Conservation (phyloP, 2,113 vertebrate genomes). For the Nycticorax nycticorax region DNA sequence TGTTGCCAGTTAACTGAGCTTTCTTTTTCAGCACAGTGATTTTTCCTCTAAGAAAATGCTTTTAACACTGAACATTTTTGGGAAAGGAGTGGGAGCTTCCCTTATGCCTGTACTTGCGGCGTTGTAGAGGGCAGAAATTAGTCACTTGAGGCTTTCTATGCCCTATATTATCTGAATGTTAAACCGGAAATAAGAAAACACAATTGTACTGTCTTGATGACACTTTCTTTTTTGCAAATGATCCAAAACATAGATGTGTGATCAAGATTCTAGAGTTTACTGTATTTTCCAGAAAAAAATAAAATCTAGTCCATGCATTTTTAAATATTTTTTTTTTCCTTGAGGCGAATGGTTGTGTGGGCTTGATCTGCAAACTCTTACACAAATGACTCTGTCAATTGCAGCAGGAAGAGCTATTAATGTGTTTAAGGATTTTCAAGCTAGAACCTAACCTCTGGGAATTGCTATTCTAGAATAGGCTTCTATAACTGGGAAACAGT, state of each 20-base stretch:
- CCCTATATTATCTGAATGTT: neutral
- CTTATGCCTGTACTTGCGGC: neutral
- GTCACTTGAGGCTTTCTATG: neutral
- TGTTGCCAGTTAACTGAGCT: neutral
- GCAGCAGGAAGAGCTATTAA: neutral
- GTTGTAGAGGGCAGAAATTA: neutral
- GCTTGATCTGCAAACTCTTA: neutral
- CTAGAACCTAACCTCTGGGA: neutral
- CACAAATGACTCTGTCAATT: neutral
- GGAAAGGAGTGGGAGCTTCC: neutral
- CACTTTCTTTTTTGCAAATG: neutral
- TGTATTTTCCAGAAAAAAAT: neutral
- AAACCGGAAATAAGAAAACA: neutral
- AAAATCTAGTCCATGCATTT: neutral
- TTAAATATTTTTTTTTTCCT: neutral
- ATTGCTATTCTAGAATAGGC: neutral
- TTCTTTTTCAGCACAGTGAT: neutral
- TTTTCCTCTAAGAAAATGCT: constrained; percentile 1
- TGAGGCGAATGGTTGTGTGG: neutral
- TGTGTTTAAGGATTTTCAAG: neutral
- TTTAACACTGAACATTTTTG: neutral
- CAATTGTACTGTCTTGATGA: neutral
- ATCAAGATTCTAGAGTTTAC: neutral
- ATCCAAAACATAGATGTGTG: neutral
- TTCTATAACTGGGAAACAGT: neutral